Base-by-base conservation (phyloP, 2,888 invertebrate genomes). In the Leptura quadrifasciata region DNA sequence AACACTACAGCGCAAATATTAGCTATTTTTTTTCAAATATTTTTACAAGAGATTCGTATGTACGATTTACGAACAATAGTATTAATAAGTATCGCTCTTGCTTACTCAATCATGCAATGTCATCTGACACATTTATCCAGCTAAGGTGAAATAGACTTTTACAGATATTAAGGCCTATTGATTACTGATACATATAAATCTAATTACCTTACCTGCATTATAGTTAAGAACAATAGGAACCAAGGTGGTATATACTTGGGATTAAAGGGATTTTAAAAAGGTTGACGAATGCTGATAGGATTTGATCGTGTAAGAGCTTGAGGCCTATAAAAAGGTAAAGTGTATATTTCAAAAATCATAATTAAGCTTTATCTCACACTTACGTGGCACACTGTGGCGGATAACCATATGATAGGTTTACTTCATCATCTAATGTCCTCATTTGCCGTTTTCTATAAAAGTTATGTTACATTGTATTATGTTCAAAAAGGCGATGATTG, bases 321-420 rank as follows among this genome's bases (percentile, higher is more conserved):
- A 10, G 76, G 61, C 58, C 76, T 76, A 65, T 58, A 76, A 76
- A 64, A 52, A 17, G 12, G 18, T 57, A 10, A 21, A 12, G 24
- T 6, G 60, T 39, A 35, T 4, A 35, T 8, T n/a, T n/a, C 54
- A 68, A 15, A 15, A n/a, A 31, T 68, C 17, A 20, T 63, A 9
- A 55, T 64, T 64, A 17, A 39, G 12, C 18, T 27, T 74, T 15
- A 35, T 20, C n/a, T 24, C 21, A 12, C 39, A 71, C 79, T 79
- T 58, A 79, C 79, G 72, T 71, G 15, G 74, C 39, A 72, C 71
- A 60, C 63, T 82, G 81, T 8, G 79, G 76, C 12, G 81, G 81
- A 55, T 82, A 82, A 39, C 81, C 81, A 35, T 79, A 76, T 67
- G 52, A 55, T 6, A 81, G 54, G 10, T 71, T 78, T 52, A 72